Evolutionary conservation across 1,140 invertebrate species (phyloP), one percentile per base, ranked within the genome.

Genomic region (Chrysoperla carnea): DNA sequence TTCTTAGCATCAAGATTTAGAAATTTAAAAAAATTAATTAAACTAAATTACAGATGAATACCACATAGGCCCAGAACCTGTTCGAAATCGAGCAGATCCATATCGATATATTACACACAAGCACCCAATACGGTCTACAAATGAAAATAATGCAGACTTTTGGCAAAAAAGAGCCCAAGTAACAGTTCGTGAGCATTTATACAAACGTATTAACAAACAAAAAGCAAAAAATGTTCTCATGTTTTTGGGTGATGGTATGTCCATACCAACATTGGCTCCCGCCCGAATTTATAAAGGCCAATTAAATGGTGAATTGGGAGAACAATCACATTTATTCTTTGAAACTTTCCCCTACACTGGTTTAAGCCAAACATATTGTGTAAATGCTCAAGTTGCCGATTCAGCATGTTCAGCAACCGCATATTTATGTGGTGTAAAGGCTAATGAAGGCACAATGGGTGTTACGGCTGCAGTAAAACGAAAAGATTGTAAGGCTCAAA

Each of bases 181-280:
- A 9, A 50, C 48, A 35, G 39, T 63, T 8, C 39, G 47, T 27
- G 43, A 56, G n/a, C 58, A 59, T 46, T 11, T 52, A 8, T 44
- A 44, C 23, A 43, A 43, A 36, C 52, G 57, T 42, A 58, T 63
- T 11, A 68, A 68, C 11, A 61, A 61, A 44, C 57, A 66, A 36
- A 52, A 55, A 27, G 71, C 78, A 1, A 76, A 80, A 53, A 88
- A 87, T 56, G 72, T 82, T 0, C 82, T 86, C 39, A 53, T 86
- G 11, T 86, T 87, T 51, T 57, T 89, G 13, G 84, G 84, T 1
- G 82, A 86, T 57, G 83, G 81, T 2, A 86, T 88, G 80, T 80
- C 80, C 1, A 60, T 85, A 31, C 64, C 79, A 0, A 84, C 83
- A 0, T 51, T 85, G 17, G 75, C 79, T 29, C 80, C 81, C 0